phyloP scores from a whole-genome alignment of 2,888 invertebrate species.

The Argyra leucocephala region DNA sequence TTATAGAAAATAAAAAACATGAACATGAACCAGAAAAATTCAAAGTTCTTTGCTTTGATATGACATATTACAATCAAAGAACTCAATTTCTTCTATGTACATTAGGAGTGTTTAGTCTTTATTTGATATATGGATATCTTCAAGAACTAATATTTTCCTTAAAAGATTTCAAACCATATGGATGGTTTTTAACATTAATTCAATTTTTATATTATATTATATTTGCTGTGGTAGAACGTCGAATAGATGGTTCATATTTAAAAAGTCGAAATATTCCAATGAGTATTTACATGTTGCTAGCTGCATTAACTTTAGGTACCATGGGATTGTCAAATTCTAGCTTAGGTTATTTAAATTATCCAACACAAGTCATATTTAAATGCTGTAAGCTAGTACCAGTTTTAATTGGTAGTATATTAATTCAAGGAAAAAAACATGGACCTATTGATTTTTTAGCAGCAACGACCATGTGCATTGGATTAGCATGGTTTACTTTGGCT shows the following conservation, averaged over 20 bases:
- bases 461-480: slow-evolving; percentile 74
- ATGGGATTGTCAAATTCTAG: slow-evolving; percentile 95
- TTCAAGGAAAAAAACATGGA: slow-evolving; percentile 80
- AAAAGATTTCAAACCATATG: slow-evolving; percentile 80
- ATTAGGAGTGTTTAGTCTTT: slow-evolving; percentile 74
- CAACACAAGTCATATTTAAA: slow-evolving; percentile 94
- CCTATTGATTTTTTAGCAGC: slow-evolving; percentile 77
- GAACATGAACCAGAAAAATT: slow-evolving; percentile 35
- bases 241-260: slow-evolving; percentile 51
- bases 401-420: slow-evolving; percentile 83
- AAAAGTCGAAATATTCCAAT: slow-evolving; percentile 67
- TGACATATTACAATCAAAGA: slow-evolving; percentile 50
- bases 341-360: slow-evolving; percentile 88
- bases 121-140: slow-evolving; percentile 82
- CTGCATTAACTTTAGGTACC: slow-evolving; percentile 74
- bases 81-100: slow-evolving; percentile 69
- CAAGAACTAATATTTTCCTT: slow-evolving; percentile 85
- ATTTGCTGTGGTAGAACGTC: slow-evolving; percentile 65
- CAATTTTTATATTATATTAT: slow-evolving; percentile 80
- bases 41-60: slow-evolving; percentile 60
- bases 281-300: slow-evolving; percentile 68
- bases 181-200: slow-evolving; percentile 84
- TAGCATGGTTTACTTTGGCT: slow-evolving; percentile 82
- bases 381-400: slow-evolving; percentile 96
- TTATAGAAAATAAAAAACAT: slow-evolving; percentile 12